Conservation (phyloP, 2,888 invertebrate species). For the Clitarchus hookeri region DNA sequence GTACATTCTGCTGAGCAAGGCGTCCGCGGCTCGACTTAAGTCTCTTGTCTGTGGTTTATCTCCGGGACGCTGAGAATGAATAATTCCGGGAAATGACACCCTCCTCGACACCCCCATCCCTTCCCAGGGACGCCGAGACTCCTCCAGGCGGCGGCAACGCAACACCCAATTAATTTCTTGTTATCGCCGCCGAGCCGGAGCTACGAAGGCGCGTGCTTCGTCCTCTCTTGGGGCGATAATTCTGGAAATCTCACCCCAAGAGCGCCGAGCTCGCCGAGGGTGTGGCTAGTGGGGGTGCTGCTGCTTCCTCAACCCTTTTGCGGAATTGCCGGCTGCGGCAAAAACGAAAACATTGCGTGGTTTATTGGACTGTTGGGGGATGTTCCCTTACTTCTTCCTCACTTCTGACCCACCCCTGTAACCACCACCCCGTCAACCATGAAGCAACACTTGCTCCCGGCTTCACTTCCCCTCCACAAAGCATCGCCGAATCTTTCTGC, state of each 20-base stretch:
- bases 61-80: conserved; percentile 14
- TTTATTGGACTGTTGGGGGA: conserved; percentile 10
- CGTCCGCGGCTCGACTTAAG: not conserved
- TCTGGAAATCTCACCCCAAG: not conserved
- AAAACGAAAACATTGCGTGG: conserved; percentile 14
- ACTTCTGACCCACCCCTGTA: not conserved
- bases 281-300: not conserved
- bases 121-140: not conserved
- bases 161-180: conserved; percentile 24
- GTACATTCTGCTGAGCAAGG: not conserved
- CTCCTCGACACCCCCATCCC: not conserved
- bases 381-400: not conserved
- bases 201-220: not conserved
- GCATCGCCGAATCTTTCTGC: not conserved
- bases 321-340: not conserved
- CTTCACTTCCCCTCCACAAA: not conserved
- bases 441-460: not conserved
- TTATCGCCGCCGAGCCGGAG: not conserved
- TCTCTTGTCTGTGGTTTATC: conserved; percentile 6
- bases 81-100: not conserved
- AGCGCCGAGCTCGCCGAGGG: not conserved
- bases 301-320: not conserved
- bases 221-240: not conserved
- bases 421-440: not conserved
- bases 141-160: not conserved